A percentile compares a stretch with the other conserved stretches of the same genome.
phyloP scores from a whole-genome alignment of 2,888 invertebrate species.

The Drosophila anomalata region DNA sequence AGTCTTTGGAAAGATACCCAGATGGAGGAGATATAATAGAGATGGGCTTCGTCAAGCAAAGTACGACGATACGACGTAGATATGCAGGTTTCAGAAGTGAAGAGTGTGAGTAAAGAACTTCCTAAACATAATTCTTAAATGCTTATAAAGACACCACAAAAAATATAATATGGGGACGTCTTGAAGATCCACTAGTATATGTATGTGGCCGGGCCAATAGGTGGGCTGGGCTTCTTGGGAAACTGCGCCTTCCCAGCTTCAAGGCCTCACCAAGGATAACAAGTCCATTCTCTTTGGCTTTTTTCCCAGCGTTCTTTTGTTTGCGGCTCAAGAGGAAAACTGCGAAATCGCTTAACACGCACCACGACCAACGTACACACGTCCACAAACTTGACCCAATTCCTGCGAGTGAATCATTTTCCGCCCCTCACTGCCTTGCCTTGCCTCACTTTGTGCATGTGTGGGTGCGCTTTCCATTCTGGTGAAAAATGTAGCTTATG shows the following conservation, averaged over 20 bases:
- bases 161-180: too few species aligned
- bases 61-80: constrained; percentile 38
- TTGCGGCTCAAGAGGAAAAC: constrained; percentile 74
- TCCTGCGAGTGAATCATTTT: constrained; percentile 44
- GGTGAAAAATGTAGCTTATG: constrained; percentile 78
- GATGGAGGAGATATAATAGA: constrained; percentile 27
- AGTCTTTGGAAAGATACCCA: constrained; percentile 4
- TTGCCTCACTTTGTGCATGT: constrained; percentile 11
- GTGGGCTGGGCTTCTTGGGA: not conserved
- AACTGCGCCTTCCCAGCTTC: constrained; percentile 21
- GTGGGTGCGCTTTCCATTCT: constrained; percentile 68
- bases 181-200: constrained; percentile 20
- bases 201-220: not conserved
- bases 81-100: not conserved
- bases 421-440: not conserved
- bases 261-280: constrained; percentile 65
- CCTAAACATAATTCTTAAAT: too few species aligned
- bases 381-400: constrained; percentile 70
- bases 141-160: too few species aligned
- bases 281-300: constrained; percentile 46
- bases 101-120: too few species aligned
- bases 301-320: constrained; percentile 47
- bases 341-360: constrained; percentile 67
- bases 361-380: constrained; percentile 33
- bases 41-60: constrained; percentile 27